Evolutionary conservation across 2,888 invertebrate genomes (phyloP).

Genomic region (Fissipunctia ypsillon): DNA sequence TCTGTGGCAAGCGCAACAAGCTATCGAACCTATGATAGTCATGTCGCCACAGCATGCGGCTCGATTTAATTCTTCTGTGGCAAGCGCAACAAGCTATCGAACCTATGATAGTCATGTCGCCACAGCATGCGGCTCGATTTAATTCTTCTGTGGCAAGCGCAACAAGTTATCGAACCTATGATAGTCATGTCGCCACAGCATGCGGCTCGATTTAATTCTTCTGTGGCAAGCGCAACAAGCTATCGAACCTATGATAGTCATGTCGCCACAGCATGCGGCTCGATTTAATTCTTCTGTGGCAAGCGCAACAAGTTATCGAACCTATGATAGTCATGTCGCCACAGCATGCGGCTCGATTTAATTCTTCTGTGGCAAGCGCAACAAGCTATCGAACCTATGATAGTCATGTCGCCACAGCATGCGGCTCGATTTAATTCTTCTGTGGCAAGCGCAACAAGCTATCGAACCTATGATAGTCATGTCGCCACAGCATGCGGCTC

Average conservation of each 20-base stretch:
- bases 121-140: not conserved
- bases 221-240: conserved; percentile 10
- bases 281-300: conserved; percentile 36
- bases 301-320: not conserved
- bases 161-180: not conserved
- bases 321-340: not conserved
- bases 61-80: conserved; percentile 39
- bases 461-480: too few relatives aligned
- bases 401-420: not conserved
- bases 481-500: not conserved
- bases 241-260: not conserved
- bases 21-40: not conserved
- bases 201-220: conserved; percentile 16
- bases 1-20: conserved; percentile 12
- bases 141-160: conserved; percentile 26
- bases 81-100: not conserved
- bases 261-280: not conserved
- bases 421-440: conserved; percentile 22
- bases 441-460: conserved; percentile 8
- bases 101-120: not conserved
- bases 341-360: not conserved
- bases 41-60: not conserved
- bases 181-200: not conserved
- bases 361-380: conserved; percentile 26
- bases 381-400: not conserved